These are phyloP conservation scores for Synanthedon tipuliformis DNA, from an alignment of 2,888 invertebrate species.

Conservation along the genomic window DNA sequence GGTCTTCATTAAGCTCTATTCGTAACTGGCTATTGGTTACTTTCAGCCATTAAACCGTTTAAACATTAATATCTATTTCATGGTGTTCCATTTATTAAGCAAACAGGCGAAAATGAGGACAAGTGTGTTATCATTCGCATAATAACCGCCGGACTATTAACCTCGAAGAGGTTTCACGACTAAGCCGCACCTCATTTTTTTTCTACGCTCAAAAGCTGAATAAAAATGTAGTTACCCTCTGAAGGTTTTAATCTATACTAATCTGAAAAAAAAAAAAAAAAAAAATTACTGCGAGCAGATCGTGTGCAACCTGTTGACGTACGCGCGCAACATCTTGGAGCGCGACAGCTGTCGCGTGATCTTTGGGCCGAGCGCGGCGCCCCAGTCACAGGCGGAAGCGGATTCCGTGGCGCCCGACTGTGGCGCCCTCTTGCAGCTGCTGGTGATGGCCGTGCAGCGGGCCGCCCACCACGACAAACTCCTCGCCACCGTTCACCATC, in stretches of 20 bases:
- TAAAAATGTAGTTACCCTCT: no score
- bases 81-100: no score
- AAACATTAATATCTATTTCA: no score
- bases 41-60: no score
- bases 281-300: conserved; percentile 59
- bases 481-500: conserved; percentile 35
- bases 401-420: conserved; percentile 19
- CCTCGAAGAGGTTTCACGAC: no score
- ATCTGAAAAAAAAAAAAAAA: background rate
- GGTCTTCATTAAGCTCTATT: conserved; percentile 14
- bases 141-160: no score
- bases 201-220: no score
- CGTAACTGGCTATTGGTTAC: no score
- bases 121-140: no score
- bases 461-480: conserved; percentile 35
- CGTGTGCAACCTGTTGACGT: conserved; percentile 77
- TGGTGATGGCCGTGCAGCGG: conserved; percentile 25
- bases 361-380: conserved; percentile 60
- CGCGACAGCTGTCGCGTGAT: conserved; percentile 65
- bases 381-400: conserved; percentile 15
- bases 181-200: no score
- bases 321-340: conserved; percentile 71
- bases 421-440: conserved; percentile 25
- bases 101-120: no score
- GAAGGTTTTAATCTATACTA: background rate